Evolutionary conservation across 2,113 vertebrate genomes (phyloP).

Genomic region (Tympanuchus pallidicinctus): DNA sequence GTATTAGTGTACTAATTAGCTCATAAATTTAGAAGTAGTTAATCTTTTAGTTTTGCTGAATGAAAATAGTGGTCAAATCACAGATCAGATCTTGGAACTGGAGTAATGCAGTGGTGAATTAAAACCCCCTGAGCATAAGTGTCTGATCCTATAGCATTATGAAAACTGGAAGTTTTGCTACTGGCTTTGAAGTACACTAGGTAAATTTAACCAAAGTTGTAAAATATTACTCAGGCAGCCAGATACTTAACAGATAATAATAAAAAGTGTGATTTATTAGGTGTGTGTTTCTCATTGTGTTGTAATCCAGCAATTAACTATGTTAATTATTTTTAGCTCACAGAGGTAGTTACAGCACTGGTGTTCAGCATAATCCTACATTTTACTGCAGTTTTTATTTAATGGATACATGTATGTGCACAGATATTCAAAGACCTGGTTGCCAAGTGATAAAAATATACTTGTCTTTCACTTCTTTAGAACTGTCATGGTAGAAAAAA

Average conservation of each 20-base stretch:
- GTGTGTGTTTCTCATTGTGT: conserved; percentile 16
- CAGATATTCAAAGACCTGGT: not conserved
- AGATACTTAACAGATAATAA: conserved; percentile 35
- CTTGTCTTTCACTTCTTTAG: not conserved
- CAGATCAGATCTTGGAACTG: conserved; percentile 4
- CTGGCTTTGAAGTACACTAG: conserved; percentile 22
- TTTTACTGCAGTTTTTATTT: not conserved
- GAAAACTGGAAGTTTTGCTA: conserved; percentile 37
- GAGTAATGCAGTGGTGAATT: conserved; percentile 13
- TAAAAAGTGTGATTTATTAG: conserved; percentile 28
- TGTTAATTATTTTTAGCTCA: conserved; percentile 36
- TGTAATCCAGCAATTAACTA: conserved; percentile 6
- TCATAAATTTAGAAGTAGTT: conserved; percentile 32
- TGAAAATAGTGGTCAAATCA: not conserved
- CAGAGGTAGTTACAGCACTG: not conserved
- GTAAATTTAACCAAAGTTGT: conserved; percentile 19
- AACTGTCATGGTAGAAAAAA: not conserved
- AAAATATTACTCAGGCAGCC: conserved; percentile 38
- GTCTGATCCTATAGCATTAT: conserved; percentile 25
- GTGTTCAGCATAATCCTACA: not conserved
- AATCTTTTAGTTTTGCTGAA: conserved; percentile 22
- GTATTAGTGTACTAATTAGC: conserved; percentile 49
- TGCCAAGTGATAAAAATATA: not conserved
- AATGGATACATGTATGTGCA: not conserved
- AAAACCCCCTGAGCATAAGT: conserved; percentile 18